phyloP scores from a whole-genome alignment of 2,888 invertebrate genomes.

The Amiota minor region DNA sequence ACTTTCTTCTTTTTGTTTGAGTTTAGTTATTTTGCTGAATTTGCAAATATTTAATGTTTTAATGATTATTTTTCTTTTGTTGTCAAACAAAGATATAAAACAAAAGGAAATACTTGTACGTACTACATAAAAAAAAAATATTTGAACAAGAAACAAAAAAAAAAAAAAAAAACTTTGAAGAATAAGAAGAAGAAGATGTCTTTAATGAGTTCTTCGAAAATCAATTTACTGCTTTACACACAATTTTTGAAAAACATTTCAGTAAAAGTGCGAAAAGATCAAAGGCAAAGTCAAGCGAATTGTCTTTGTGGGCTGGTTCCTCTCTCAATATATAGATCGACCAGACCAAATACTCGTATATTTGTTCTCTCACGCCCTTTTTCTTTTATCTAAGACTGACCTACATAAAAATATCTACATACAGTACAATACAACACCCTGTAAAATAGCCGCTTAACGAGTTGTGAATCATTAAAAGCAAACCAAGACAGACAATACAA shows the following conservation, averaged over 20 bases:
- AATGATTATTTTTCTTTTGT: conserved; percentile 21
- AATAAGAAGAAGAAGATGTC: not conserved
- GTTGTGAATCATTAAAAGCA: not conserved
- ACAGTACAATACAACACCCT: conserved; percentile 4
- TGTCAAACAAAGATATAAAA: conserved; percentile 24
- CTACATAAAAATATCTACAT: conserved; percentile 3
- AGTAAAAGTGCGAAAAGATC: conserved; percentile 65
- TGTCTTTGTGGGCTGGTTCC: conserved; percentile 50
- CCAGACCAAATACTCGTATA: not conserved
- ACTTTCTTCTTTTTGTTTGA: not conserved
- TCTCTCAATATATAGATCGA: conserved; percentile 46
- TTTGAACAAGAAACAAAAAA: not conserved
- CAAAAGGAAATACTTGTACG: not conserved
- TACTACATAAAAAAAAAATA: not conserved
- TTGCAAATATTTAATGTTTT: not conserved
- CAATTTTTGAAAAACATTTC: conserved; percentile 62
- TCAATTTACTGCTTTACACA: conserved; percentile 64
- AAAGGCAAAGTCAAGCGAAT: conserved; percentile 54
- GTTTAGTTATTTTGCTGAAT: conserved; percentile 5
- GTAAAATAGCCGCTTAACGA: conserved; percentile 13
- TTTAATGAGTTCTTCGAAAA: conserved; percentile 65
- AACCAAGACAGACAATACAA: not conserved
- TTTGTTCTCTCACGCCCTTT: not conserved
- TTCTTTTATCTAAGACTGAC: conserved; percentile 10
- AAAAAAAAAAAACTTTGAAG: conserved; percentile 10